Evolutionary conservation across 1,140 invertebrate species (phyloP).

Genomic region (Listronotus oregonensis): DNA sequence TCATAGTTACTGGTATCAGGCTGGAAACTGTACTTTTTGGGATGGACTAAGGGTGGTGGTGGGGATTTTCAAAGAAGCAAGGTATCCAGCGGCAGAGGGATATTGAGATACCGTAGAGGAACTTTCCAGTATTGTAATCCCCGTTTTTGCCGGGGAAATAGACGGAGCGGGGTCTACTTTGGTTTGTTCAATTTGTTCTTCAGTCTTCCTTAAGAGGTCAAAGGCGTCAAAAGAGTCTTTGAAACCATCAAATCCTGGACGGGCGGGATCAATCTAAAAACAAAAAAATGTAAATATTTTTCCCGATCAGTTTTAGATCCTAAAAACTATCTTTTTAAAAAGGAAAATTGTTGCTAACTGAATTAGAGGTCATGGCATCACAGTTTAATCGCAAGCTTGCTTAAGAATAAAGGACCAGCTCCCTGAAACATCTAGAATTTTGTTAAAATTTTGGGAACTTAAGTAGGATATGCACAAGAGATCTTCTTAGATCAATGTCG

Average conservation of each 20-base stretch:
- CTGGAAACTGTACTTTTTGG: conserved; percentile 52
- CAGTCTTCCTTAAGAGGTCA: conserved; percentile 12
- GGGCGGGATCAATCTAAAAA: neutral
- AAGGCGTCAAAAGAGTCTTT: conserved; percentile 17
- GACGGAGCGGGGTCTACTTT: conserved; percentile 17
- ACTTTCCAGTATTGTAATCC: conserved; percentile 41
- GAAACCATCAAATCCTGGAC: conserved; percentile 14
- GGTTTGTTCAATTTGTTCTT: conserved; percentile 22
- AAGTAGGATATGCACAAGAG: too few relatives aligned
- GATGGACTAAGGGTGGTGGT: conserved; percentile 38
- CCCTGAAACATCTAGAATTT: too few relatives aligned
- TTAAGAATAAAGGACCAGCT: too few relatives aligned
- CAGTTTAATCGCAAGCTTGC: too few relatives aligned
- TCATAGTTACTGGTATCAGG: conserved; percentile 30
- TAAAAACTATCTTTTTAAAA: too few relatives aligned
- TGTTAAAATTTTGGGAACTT: too few relatives aligned
- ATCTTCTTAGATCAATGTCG: too few relatives aligned
- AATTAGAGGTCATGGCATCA: too few relatives aligned
- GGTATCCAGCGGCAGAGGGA: conserved; percentile 36
- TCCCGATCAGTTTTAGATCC: too few relatives aligned
- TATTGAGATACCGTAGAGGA: conserved; percentile 41
- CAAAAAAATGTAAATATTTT: too few relatives aligned
- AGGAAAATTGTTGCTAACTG: too few relatives aligned
- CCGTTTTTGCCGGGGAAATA: conserved; percentile 24
- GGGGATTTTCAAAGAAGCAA: conserved; percentile 20